Evolutionary conservation across 2,113 vertebrate genomes (phyloP), one percentile per base, ranked within the genome.

Genomic region (Genyomyrus donnyi): DNA sequence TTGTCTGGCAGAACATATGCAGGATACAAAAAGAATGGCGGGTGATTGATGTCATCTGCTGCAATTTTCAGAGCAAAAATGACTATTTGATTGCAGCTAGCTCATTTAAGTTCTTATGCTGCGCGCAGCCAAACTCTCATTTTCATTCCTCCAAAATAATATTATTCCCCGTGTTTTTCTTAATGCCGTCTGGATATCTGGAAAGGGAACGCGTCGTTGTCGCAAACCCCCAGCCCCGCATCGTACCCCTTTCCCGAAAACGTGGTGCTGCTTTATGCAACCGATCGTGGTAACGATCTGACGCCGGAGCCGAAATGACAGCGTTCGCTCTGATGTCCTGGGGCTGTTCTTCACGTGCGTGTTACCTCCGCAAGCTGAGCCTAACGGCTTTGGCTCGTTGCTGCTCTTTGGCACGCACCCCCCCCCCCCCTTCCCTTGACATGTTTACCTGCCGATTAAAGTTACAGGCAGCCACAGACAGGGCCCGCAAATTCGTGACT

Each of bases 111-210:
- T 87, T 56, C 27, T 86, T 13, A 2, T 48, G 45, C 48, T 86
- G 48, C 8, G 27, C 0, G 85, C 85, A 53, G 50, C 49, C 50
- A 53, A 85, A 45, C 83, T 48, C 80, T 84, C 83, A 85, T 85
- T 86, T 86, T 87, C 49, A 87, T 87, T 87, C 85, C 24, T 53
- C 49, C 5, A 17, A 53, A 87, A 87, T 53, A 53, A 53, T 87
- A 53, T 87, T 87, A 53, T 87, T 53, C 31, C 27, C 49, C 17
- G n/a, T 52, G 27, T 87, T 27, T 87, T 35, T 56, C 83, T 85
- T 85, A 85, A 45, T 48, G 42, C 39, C 6, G 74, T 80, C 74
- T 80, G 74, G 74, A 80, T 80, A 80, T 80, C 74, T 80, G 74
- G 74, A 35, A 42, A 42, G 35, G 74, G 31, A 19, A 80, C 13